These are phyloP conservation scores for Drosophila murphyi DNA, from an alignment of 1,140 invertebrate species.

Conservation along the genomic window DNA sequence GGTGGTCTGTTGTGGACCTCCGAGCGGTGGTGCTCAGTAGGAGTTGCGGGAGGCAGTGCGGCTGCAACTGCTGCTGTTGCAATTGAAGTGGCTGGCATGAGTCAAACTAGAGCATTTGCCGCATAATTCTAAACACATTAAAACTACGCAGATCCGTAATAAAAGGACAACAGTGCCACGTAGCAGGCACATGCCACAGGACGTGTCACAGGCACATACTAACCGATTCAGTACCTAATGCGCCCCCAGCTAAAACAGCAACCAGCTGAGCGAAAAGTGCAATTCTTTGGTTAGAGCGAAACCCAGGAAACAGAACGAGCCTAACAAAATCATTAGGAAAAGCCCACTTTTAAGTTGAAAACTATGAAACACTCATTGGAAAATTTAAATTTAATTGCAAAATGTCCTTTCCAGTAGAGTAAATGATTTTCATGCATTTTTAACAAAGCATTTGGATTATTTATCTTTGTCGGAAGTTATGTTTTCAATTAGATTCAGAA, in stretches of 20 bases:
- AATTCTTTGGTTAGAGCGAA: constrained; percentile 1
- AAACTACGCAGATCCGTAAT: constrained; percentile 56
- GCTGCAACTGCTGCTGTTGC: not conserved
- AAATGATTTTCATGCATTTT: not conserved
- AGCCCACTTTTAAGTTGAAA: constrained; percentile 11
- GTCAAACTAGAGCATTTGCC: constrained; percentile 66
- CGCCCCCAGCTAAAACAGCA: constrained; percentile 14
- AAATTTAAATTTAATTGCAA: not conserved
- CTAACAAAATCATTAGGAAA: not conserved
- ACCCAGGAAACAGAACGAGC: not conserved
- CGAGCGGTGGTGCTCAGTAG: no score
- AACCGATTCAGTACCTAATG: constrained; percentile 8
- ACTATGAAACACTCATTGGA: not conserved
- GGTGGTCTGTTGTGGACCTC: not conserved
- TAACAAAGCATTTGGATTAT: constrained; percentile 6
- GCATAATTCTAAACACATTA: constrained; percentile 73
- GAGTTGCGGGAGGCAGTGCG: not conserved
- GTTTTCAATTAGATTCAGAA: not conserved
- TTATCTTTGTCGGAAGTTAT: not conserved
- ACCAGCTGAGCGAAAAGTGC: constrained; percentile 19
- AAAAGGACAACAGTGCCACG: constrained; percentile 22
- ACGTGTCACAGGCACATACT: not conserved
- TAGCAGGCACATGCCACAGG: not conserved
- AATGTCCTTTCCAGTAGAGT: not conserved
- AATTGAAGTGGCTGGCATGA: constrained; percentile 35